These are phyloP conservation scores for Nyctalus aviator DNA, from an alignment of 2,797 vertebrate species.

Conservation along the genomic window DNA sequence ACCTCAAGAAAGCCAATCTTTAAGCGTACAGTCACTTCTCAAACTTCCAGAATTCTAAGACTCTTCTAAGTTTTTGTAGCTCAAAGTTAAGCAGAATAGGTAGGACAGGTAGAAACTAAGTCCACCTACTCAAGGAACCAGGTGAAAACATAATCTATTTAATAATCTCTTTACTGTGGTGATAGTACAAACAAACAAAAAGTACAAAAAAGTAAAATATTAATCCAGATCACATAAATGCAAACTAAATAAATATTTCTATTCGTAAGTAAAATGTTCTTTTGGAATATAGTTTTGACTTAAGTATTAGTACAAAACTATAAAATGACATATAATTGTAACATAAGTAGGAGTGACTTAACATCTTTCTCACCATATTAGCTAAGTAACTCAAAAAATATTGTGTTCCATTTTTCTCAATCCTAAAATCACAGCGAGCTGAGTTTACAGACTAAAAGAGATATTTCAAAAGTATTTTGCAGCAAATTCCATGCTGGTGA, in stretches of 20 bases:
- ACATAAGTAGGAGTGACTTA: neutral
- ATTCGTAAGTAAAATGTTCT: neutral
- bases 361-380: slow-evolving; percentile 23
- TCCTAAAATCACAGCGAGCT: slow-evolving; percentile 3
- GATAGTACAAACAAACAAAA: neutral
- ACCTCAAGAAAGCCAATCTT: slow-evolving; percentile 12
- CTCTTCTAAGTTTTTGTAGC: neutral
- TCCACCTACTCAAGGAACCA: neutral
- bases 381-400: neutral
- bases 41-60: slow-evolving; percentile 35
- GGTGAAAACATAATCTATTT: neutral
- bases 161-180: neutral
- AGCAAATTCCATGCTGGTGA: neutral
- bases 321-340: neutral
- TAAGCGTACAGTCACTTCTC: slow-evolving; percentile 19
- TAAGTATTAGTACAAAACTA: neutral
- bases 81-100: neutral
- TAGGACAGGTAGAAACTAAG: neutral
- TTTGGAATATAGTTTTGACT: neutral
- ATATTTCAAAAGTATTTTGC: slow-evolving; percentile 4
- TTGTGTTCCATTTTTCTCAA: neutral
- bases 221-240: neutral
- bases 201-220: neutral
- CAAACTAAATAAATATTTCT: slow-evolving; percentile 35
- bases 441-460: slow-evolving; percentile 18